These are phyloP conservation scores for Drosophila carrolli DNA, from an alignment of 1,140 invertebrate species.

Conservation along the genomic window DNA sequence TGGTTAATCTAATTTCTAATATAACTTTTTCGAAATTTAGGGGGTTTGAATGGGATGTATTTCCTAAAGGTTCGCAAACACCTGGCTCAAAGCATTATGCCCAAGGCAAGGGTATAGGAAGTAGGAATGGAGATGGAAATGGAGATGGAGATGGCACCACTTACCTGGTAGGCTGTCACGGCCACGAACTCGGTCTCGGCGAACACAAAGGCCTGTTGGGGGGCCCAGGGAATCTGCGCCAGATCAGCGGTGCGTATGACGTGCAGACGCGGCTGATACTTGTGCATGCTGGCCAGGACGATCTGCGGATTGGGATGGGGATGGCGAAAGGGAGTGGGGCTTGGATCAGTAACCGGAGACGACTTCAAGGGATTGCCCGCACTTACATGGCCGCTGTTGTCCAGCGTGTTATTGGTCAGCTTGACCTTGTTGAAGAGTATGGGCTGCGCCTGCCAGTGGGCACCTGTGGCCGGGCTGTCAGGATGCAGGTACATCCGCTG, in stretches of 20 bases:
- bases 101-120: not conserved
- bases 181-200: constrained; percentile 94
- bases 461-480: constrained; percentile 92
- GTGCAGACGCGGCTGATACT: constrained; percentile 94
- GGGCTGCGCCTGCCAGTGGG: constrained; percentile 94
- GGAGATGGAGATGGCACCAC: constrained; percentile 19
- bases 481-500: constrained; percentile 93
- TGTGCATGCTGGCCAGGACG: constrained; percentile 96
- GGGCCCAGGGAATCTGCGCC: constrained; percentile 87
- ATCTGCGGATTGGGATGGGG: constrained; percentile 86
- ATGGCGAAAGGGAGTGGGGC: not conserved
- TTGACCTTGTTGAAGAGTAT: constrained; percentile 94
- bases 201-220: constrained; percentile 89
- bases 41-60: not conserved
- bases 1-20: too few relatives aligned
- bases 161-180: constrained; percentile 95
- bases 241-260: constrained; percentile 90
- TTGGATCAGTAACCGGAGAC: constrained; percentile 7
- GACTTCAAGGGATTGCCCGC: constrained; percentile 19
- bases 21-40: too few relatives aligned
- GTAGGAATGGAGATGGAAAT: not conserved
- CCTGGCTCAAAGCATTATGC: not conserved
- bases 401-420: constrained; percentile 94
- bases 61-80: not conserved
- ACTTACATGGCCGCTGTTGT: constrained; percentile 93